phyloP scores from a whole-genome alignment of 1,140 invertebrate genomes.

The Hormaphis cornu region DNA sequence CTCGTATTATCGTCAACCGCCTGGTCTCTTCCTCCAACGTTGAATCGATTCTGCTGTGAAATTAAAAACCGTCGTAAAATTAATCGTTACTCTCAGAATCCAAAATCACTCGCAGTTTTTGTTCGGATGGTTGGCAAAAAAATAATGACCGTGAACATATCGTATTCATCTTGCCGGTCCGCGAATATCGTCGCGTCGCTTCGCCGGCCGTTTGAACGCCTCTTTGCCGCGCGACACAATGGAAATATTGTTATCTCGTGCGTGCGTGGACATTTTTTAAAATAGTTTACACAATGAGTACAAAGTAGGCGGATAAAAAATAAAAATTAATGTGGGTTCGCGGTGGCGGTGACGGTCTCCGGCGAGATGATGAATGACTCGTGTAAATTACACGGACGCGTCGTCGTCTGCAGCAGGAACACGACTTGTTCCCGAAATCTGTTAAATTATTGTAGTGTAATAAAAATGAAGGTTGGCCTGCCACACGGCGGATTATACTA shows the following conservation, averaged over 20 bases:
- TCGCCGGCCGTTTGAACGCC: too few species aligned
- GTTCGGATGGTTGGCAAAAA: not conserved
- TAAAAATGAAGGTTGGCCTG: not conserved
- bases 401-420: not conserved
- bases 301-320: constrained; percentile 18
- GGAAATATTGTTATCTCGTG: constrained; percentile 1
- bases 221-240: constrained; percentile 3
- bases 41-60: too few species aligned
- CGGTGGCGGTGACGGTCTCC: not conserved
- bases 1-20: too few species aligned
- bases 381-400: constrained; percentile 19
- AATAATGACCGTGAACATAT: too few species aligned
- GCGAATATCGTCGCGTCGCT: too few species aligned
- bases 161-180: constrained; percentile 6
- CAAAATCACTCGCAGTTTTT: not conserved
- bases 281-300: not conserved
- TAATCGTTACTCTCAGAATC: too few species aligned
- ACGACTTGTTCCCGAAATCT: not conserved
- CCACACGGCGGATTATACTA: too few species aligned
- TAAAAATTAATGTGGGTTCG: constrained; percentile 28
- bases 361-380: constrained; percentile 22
- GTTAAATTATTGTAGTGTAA: not conserved
- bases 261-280: constrained; percentile 23
- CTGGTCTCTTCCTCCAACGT: too few species aligned
- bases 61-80: too few species aligned